Base-by-base conservation (phyloP, 2,797 vertebrate genomes). In the Tragopan temminckii region DNA sequence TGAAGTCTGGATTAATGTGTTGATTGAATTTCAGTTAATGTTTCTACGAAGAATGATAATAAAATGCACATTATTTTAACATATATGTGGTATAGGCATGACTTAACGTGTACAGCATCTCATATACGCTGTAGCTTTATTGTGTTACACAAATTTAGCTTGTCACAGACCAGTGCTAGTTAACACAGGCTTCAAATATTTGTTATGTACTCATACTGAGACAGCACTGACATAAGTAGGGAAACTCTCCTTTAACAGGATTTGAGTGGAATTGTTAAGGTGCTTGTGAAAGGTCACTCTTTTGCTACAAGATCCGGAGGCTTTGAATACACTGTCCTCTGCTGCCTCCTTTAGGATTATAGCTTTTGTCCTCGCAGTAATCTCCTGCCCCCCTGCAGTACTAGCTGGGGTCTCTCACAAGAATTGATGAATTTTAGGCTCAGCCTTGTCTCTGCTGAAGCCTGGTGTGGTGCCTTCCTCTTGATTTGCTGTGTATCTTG, bases 281-380 rank as follows among this genome's bases (percentile, higher is more conserved):
- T 85, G 43, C n/a, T 94, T 88, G 83, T 78, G 80, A 93, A 91
- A 75, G 85, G 79, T 78, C 67, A 24, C 64, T 75, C 80, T 93
- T 93, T 84, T 81, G 80, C 88, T 78, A 31, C 53, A 72, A 62
- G 42, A 52, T 66, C 50, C 66, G 75, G 40, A 85, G 58, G 42
- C 79, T 94, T 78, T 87, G 80, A 82, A 94, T 94, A 64, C 66
- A 69, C 92, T 94, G 64, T 95, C 88, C 93, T 96, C 95, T 97
- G 92, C 91, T 96, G 93, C 89, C 93, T 96, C 90, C 96, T 91
- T 93, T 95, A 94, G 90, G 93, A 87, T 88, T 89, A 79, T 3
- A 92, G 78, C 86, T 80, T 81, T 89, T 91, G 85, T 94, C 92
- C 72, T 85, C 59, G 9, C 61, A 78, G 69, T 86, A 88, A 84